These are phyloP conservation scores for Horisme vitalbata DNA, from an alignment of 2,888 invertebrate genomes.

Conservation along the genomic window DNA sequence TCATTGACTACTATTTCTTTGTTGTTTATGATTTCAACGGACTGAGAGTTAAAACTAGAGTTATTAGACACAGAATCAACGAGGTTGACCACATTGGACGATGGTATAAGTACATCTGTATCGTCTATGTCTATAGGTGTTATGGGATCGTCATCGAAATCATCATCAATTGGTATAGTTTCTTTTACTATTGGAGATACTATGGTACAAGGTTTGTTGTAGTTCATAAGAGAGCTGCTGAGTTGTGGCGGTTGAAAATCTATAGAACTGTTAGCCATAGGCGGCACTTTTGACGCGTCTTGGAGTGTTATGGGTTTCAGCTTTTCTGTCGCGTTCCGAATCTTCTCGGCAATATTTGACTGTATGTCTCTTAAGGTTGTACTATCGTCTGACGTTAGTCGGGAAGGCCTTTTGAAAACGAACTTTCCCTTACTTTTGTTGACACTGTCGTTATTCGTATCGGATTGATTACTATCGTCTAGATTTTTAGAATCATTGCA, in stretches of 20 bases:
- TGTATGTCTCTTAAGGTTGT: slow-evolving; percentile 52
- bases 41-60: too few species aligned
- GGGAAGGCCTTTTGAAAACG: slow-evolving; percentile 70
- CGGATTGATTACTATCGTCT: slow-evolving; percentile 47
- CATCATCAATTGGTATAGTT: slow-evolving; percentile 33
- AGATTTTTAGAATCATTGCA: slow-evolving; percentile 41
- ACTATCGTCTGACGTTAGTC: slow-evolving; percentile 46
- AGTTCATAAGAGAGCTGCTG: slow-evolving; percentile 50
- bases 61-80: slow-evolving; percentile 52
- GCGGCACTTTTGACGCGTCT: slow-evolving; percentile 46
- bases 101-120: slow-evolving; percentile 36
- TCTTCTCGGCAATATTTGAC: slow-evolving; percentile 64
- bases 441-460: slow-evolving; percentile 41
- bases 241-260: slow-evolving; percentile 66
- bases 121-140: slow-evolving; percentile 58
- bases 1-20: slow-evolving; percentile 67
- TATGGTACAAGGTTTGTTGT: slow-evolving; percentile 48
- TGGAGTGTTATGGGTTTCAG: slow-evolving; percentile 57
- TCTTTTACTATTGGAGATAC: slow-evolving; percentile 49
- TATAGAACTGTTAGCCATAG: slow-evolving; percentile 63
- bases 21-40: slow-evolving; percentile 42
- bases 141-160: slow-evolving; percentile 44
- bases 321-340: slow-evolving; percentile 60
- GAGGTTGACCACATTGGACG: slow-evolving; percentile 48
- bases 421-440: slow-evolving; percentile 68